Conservation (phyloP, 1,140 invertebrate genomes). For the Calephelis nemesis region DNA sequence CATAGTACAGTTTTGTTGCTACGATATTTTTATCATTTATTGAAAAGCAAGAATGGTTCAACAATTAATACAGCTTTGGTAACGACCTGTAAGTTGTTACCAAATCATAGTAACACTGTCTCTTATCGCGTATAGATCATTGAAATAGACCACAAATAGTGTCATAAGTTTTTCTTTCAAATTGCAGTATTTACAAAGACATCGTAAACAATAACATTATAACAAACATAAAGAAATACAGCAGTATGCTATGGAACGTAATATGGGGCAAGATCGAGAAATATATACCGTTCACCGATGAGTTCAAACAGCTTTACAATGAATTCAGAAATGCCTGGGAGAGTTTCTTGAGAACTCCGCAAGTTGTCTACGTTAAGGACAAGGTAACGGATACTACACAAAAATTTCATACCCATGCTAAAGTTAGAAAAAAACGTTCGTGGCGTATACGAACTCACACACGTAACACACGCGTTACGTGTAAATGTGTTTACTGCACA, state of each 20-base stretch:
- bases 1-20: too few relatives aligned
- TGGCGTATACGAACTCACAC: too few relatives aligned
- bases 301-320: slow-evolving; percentile 83
- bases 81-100: too few relatives aligned
- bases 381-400: slow-evolving; percentile 49
- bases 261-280: slow-evolving; percentile 87
- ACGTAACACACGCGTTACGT: too few relatives aligned
- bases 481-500: too few relatives aligned
- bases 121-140: too few relatives aligned
- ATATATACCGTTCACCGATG: slow-evolving; percentile 88
- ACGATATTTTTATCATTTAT: too few relatives aligned
- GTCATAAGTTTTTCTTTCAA: neutral
- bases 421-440: neutral
- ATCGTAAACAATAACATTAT: slow-evolving; percentile 87
- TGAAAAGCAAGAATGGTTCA: too few relatives aligned
- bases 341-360: slow-evolving; percentile 84
- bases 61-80: too few relatives aligned
- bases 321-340: slow-evolving; percentile 86
- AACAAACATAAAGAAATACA: slow-evolving; percentile 88
- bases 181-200: slow-evolving; percentile 61
- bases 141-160: too few relatives aligned
- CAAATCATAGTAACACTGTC: too few relatives aligned
- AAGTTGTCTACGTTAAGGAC: slow-evolving; percentile 81
- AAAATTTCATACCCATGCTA: neutral
- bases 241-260: slow-evolving; percentile 82